Evolutionary conservation across 2,113 vertebrate genomes (phyloP).

Genomic region (Amazona vittata): DNA sequence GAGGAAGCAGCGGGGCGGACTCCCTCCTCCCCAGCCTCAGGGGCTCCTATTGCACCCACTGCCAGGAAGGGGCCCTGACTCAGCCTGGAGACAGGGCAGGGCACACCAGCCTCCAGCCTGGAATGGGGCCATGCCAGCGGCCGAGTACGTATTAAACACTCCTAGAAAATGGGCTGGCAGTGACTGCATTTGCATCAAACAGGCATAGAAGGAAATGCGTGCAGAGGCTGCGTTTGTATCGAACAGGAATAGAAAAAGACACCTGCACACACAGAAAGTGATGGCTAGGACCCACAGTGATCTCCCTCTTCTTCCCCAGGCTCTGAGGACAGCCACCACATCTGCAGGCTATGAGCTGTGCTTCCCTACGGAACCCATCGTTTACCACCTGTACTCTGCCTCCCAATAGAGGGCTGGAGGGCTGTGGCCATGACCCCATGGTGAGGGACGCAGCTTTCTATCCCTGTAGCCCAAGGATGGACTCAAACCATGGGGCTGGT

Average conservation of each 20-base stretch:
- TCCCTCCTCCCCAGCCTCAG: not conserved
- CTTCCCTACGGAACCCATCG: not conserved
- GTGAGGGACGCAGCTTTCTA: not conserved
- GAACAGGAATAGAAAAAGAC: not conserved
- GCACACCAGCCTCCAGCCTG: not conserved
- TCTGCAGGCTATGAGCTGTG: not conserved
- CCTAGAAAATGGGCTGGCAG: not conserved
- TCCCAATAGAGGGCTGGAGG: not conserved
- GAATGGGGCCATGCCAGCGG: rapidly evolving
- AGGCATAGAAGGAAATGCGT: not conserved
- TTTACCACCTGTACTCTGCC: not conserved
- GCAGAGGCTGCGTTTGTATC: not conserved
- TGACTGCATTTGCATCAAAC: not conserved
- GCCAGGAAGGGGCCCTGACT: not conserved
- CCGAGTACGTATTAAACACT: rapidly evolving
- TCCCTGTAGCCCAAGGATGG: not conserved
- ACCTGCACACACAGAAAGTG: not conserved
- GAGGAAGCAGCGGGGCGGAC: not conserved
- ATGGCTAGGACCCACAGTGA: not conserved
- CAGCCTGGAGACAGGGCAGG: not conserved
- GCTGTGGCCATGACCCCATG: too few relatives aligned
- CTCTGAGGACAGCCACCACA: not conserved
- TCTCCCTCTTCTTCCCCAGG: not conserved
- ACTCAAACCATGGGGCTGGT: not conserved
- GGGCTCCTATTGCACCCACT: not conserved